Conservation (phyloP, 35 echinoderm and acorn worm genomes). For the Chiridota heheva region DNA sequence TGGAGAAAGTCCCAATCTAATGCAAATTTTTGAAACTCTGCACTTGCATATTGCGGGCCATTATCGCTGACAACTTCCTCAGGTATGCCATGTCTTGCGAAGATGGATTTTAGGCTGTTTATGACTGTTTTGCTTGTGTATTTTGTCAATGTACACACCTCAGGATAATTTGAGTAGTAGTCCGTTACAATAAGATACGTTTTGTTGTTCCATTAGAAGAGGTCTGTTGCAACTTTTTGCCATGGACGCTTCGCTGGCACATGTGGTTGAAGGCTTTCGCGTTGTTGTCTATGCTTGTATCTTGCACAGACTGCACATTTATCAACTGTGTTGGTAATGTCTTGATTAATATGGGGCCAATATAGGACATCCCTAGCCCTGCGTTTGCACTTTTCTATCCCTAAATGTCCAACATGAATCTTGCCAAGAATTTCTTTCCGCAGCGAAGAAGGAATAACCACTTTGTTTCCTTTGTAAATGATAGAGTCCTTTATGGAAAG, state of each 20-base stretch:
- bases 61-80: slow-evolving; percentile 57
- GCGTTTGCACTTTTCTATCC: slow-evolving; percentile 38
- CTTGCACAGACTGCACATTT: slow-evolving; percentile 16
- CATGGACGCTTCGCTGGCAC: background rate
- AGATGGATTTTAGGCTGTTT: slow-evolving; percentile 25
- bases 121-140: slow-evolving; percentile 28
- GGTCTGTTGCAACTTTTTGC: slow-evolving; percentile 32
- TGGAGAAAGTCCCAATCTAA: slow-evolving; percentile 62
- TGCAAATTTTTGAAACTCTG: slow-evolving; percentile 62
- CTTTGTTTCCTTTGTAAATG: slow-evolving; percentile 34
- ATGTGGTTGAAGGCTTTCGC: slow-evolving; percentile 12
- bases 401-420: slow-evolving; percentile 27
- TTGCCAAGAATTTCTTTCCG: slow-evolving; percentile 19
- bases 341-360: slow-evolving; percentile 17
- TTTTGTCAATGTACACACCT: background rate
- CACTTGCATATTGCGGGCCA: slow-evolving; percentile 60
- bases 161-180: slow-evolving; percentile 35
- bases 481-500: slow-evolving; percentile 49
- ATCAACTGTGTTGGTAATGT: slow-evolving; percentile 36
- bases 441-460: slow-evolving; percentile 9
- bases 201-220: slow-evolving; percentile 17
- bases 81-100: slow-evolving; percentile 43
- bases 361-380: slow-evolving; percentile 4
- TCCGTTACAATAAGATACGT: background rate
- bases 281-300: slow-evolving; percentile 19